These are phyloP conservation scores for Ictalurus furcatus DNA, from an alignment of 2,113 vertebrate species.

Conservation along the genomic window DNA sequence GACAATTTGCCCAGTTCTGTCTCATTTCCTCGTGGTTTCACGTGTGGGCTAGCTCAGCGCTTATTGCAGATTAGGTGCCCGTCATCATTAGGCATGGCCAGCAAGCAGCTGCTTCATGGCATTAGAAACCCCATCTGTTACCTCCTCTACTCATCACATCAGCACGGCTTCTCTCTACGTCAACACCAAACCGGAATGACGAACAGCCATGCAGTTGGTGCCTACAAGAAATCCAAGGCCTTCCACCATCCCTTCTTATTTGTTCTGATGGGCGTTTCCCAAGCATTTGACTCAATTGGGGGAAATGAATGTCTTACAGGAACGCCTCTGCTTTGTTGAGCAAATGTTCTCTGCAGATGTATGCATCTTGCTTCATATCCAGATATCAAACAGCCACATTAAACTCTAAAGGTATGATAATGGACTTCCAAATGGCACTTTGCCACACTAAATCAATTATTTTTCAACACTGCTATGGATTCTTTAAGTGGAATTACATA, in stretches of 20 bases:
- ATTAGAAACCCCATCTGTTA: conserved; percentile 55
- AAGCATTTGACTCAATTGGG: conserved; percentile 49
- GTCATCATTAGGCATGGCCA: conserved; percentile 52
- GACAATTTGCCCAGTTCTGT: conserved; percentile 6
- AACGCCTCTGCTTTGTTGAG: conserved; percentile 27
- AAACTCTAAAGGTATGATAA: conserved; percentile 44
- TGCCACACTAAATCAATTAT: conserved; percentile 47
- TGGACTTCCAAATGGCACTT: conserved; percentile 15
- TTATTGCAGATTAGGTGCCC: conserved; percentile 47
- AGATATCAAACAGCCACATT: conserved; percentile 44
- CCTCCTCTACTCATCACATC: conserved; percentile 36
- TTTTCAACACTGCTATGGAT: conserved; percentile 15
- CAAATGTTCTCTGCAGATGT: conserved; percentile 38
- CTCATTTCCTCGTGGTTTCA: conserved; percentile 19
- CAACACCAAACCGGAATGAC: conserved; percentile 30
- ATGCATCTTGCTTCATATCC: conserved; percentile 45
- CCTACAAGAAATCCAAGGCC: conserved; percentile 44
- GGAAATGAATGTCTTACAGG: conserved; percentile 42
- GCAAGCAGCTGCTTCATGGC: conserved; percentile 52
- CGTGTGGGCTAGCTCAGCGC: conserved; percentile 38
- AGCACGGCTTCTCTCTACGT: conserved; percentile 26
- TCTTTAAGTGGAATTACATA: conserved; percentile 29
- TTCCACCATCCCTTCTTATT: conserved; percentile 46
- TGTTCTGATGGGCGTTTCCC: conserved; percentile 43
- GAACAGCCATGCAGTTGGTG: conserved; percentile 25